phyloP scores from a whole-genome alignment of 2,113 vertebrate species.

The Pseudonaja textilis region DNA sequence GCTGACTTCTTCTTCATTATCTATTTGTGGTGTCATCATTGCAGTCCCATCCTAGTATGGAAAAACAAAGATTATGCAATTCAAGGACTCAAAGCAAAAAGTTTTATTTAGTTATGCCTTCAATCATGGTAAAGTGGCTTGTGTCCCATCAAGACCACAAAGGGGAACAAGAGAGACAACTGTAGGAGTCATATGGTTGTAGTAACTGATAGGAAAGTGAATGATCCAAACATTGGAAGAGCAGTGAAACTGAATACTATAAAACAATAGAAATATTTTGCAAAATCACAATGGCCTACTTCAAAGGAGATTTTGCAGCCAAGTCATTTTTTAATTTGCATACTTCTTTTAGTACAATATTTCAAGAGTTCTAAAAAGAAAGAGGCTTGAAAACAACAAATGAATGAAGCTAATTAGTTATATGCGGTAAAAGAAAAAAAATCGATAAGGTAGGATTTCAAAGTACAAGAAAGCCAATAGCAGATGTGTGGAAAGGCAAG shows the following conservation, averaged over 20 bases:
- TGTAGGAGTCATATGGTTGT: not conserved
- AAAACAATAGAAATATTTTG: not conserved
- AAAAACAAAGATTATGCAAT: constrained; percentile 5
- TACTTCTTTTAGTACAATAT: not conserved
- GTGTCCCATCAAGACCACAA: constrained; percentile 1
- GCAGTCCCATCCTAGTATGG: constrained; percentile 4
- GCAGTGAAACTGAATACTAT: not conserved
- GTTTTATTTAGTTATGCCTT: constrained; percentile 10
- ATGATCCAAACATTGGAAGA: not conserved
- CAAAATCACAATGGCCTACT: not conserved
- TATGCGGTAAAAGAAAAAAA: not conserved
- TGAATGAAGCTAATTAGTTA: not conserved
- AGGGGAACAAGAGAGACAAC: not conserved
- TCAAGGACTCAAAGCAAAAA: not conserved
- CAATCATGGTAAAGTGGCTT: not conserved
- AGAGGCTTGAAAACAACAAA: not conserved
- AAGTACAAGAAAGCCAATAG: not conserved
- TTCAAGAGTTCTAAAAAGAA: not conserved
- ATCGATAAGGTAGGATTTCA: not conserved
- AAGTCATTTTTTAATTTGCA: not conserved
- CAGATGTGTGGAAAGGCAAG: not conserved
- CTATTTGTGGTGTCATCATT: not conserved
- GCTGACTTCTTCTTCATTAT: constrained; percentile 4
- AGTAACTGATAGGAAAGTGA: not conserved
- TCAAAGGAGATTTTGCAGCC: not conserved